A percentile compares a stretch with the other conserved stretches of the same genome.
Evolutionary conservation across 2,797 vertebrate genomes (phyloP).

Genomic region (Poeciliopsis turneri): DNA sequence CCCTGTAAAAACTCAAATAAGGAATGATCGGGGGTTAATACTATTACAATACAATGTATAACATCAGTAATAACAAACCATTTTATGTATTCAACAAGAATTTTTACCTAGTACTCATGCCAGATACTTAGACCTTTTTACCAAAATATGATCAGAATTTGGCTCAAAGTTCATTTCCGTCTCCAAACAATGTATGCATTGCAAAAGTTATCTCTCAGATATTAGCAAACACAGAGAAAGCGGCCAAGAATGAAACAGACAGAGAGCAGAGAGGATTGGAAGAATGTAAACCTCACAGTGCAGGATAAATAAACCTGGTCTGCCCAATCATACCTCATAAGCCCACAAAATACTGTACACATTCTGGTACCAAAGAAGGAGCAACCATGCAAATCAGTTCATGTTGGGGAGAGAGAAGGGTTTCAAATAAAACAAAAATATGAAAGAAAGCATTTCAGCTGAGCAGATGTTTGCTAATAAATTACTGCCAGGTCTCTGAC

Average conservation of each 20-base stretch:
- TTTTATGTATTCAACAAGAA: not conserved
- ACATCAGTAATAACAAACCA: not conserved
- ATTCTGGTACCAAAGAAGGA: slow-evolving; percentile 66
- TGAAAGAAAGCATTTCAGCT: slow-evolving; percentile 70
- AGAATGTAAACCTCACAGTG: slow-evolving; percentile 79
- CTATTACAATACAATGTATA: not conserved
- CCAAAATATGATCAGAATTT: slow-evolving; percentile 28
- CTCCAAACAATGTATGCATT: slow-evolving; percentile 70
- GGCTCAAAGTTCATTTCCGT: slow-evolving; percentile 68
- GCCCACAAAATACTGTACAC: slow-evolving; percentile 68
- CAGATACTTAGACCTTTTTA: slow-evolving; percentile 5
- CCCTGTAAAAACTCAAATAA: not conserved
- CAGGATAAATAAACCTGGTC: slow-evolving; percentile 80
- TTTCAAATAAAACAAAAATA: slow-evolving; percentile 47
- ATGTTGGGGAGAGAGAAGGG: slow-evolving; percentile 47
- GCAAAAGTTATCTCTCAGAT: slow-evolving; percentile 78
- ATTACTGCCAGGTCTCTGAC: slow-evolving; percentile 69
- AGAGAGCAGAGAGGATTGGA: slow-evolving; percentile 72
- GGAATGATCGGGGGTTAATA: not conserved
- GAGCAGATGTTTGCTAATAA: slow-evolving; percentile 76
- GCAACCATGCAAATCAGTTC: slow-evolving; percentile 66
- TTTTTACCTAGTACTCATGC: slow-evolving; percentile 3
- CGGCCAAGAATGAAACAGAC: slow-evolving; percentile 71
- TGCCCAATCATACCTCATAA: slow-evolving; percentile 74
- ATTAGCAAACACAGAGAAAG: slow-evolving; percentile 70